Evolutionary conservation across 64 coral and sea anemone species (phyloP).

Genomic region (Dendrophyllia cribrosa): DNA sequence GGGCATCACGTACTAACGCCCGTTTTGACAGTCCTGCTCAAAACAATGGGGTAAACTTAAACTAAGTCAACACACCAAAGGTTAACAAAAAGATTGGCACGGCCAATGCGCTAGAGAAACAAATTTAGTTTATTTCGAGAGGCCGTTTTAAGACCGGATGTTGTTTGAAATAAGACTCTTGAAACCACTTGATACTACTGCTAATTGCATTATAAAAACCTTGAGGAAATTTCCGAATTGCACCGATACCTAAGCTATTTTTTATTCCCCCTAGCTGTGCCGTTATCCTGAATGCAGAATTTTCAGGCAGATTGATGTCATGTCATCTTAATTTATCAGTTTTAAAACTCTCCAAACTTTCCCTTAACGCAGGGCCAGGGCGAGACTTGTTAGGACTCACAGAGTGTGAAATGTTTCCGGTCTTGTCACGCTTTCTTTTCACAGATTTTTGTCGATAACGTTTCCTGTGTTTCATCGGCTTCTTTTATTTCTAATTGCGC

Average conservation of each 20-base stretch:
- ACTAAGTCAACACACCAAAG: background rate
- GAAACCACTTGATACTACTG: constrained; percentile 37
- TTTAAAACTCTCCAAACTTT: too few species aligned
- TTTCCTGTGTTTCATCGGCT: constrained; percentile 43
- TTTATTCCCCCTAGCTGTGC: background rate
- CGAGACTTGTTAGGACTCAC: constrained; percentile 5
- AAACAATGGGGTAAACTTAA: background rate
- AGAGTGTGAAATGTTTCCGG: constrained; percentile 30
- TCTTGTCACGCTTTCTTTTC: constrained; percentile 24
- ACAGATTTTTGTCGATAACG: constrained; percentile 41
- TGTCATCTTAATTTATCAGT: too few species aligned
- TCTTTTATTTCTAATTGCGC: constrained; percentile 20
- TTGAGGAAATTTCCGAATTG: constrained; percentile 9
- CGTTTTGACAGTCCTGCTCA: background rate
- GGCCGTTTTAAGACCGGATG: constrained; percentile 43
- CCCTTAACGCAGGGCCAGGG: too few species aligned
- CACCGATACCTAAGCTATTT: constrained; percentile 1
- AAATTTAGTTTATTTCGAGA: constrained; percentile 40
- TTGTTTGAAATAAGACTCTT: constrained; percentile 35
- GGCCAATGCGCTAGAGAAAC: background rate
- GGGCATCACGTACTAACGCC: background rate
- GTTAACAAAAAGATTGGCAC: background rate
- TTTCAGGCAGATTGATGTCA: background rate
- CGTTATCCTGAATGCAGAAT: background rate
- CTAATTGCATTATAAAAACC: constrained; percentile 58